Evolutionary conservation across 1,140 invertebrate genomes (phyloP), one percentile per base, ranked within the genome.

Genomic region (Olivierus martensii): DNA sequence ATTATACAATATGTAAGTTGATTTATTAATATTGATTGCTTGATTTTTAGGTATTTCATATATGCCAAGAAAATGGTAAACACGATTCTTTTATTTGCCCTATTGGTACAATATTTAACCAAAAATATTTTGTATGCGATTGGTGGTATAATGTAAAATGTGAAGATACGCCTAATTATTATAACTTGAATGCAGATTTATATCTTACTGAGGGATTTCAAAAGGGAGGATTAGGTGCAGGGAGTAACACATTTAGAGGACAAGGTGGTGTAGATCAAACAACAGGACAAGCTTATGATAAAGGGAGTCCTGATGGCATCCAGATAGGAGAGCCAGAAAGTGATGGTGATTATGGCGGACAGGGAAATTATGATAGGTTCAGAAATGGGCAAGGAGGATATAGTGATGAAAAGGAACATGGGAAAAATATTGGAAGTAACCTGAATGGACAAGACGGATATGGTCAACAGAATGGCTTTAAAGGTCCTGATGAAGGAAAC

Each of bases 61-160:
- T 76, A 21, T 77, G 75, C 52, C 72, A 75, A 60, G 67, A 64
- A 14, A 68, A 71, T 46, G 71, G 71, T 22, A 64, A 67, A 0
- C 71, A 72, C 45, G 71, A 71, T 55, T 63, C 60, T 34, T 69
- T 70, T 59, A 56, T 70, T n/a, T 69, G 68, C 52, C 68, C 68
- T 15, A 68, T 66, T 52, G 67, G 65, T 11, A 71, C 69, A 38
- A 50, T 70, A 21, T 71, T 71, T 57, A 67, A 65, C 49, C 69
- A 71, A 58, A 52, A 65, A 48, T 62, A 63, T 48, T 66, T 71
- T 44, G 67, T 71, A 21, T 71, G 69, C 55, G 66, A 69, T 59
- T 91, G 87, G 86, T 90, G 86, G 87, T 90, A 89, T 69, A 92
- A 90, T 65, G 86, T 89, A 0, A 80, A 89, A 63, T 90, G 78